Base-by-base conservation (phyloP, 2,113 vertebrate genomes). In the Eupsittula cactorum region DNA sequence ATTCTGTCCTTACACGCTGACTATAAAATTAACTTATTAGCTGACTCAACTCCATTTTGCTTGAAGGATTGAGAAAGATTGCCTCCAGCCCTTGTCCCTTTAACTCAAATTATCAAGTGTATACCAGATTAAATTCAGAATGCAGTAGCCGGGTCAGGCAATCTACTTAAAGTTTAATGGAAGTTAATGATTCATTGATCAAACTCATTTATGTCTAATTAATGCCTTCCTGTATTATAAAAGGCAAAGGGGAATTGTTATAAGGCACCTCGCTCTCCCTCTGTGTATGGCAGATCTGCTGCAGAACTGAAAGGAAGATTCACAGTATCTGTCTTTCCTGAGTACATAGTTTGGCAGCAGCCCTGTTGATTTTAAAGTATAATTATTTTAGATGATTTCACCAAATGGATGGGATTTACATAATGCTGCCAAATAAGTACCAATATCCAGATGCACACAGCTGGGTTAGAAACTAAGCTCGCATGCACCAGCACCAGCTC, bases 121-220 rank as follows among this genome's bases (percentile, higher is more conserved):
- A 69, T 69, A 97, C 95, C 93, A 97, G 97, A 98, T 97, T 95
- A 97, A 95, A 97, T 95, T 95, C 95, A 94, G 89, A 97, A 95
- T 91, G 89, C 96, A 98, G 95, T 95, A 97, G 94, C 95, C 20
- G 60, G 98, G 97, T 97, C 96, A 97, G 90, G 92, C 97, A 96
- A 97, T 96, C 98, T 97, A 96, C 98, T 98, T 97, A 97, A 97
- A 97, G 93, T 97, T 98, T 97, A 98, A 98, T 97, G 79, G 96
- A 97, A 97, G 97, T 98, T 98, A 98, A 98, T 98, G 98, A 98
- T 98, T 98, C 97, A 98, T 98, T 98, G 97, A 97, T 98, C 95
- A 97, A 98, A 97, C 97, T 97, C 97, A 97, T 98, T 98, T 98
- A 97, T 82, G 96, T 90, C 98, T 98, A 98, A 98, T 98, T 98